A percentile compares a stretch with the other conserved stretches of the same genome.
Conservation (phyloP, 2,797 vertebrate species). For the Rhodeus uyekii region DNA sequence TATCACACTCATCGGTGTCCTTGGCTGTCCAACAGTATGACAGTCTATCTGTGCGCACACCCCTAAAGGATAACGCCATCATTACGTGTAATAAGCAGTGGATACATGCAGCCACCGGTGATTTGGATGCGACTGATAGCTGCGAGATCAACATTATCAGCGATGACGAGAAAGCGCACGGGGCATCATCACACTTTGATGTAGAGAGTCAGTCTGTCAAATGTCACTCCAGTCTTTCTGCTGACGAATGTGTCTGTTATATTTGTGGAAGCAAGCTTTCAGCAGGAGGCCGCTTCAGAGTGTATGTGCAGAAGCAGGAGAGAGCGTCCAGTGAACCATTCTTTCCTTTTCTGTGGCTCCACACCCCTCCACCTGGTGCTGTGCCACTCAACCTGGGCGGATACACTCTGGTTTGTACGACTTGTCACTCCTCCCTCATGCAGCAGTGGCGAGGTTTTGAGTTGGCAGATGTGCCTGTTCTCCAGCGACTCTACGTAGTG, state of each 20-base stretch:
- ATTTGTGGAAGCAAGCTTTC: conserved; percentile 84
- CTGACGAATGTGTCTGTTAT: conserved; percentile 79
- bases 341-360: conserved; percentile 91
- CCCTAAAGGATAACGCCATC: conserved; percentile 75
- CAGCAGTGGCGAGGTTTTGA: conserved; percentile 97
- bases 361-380: conserved; percentile 83
- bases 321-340: conserved; percentile 81
- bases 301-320: conserved; percentile 97
- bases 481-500: conserved; percentile 94
- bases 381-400: conserved; percentile 84
- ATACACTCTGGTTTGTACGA: conserved; percentile 86
- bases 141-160: conserved; percentile 87
- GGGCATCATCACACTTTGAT: conserved; percentile 13
- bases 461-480: conserved; percentile 88
- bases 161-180: conserved; percentile 71
- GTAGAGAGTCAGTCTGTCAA: conserved; percentile 3
- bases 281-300: conserved; percentile 72
- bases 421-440: conserved; percentile 91
- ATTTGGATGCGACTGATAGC: conserved; percentile 59
- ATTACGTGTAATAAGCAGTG: conserved; percentile 77
- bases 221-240: conserved; percentile 43
- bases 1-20: conserved; percentile 67
- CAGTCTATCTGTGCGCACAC: conserved; percentile 66
- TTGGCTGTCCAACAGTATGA: conserved; percentile 68
- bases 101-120: conserved; percentile 64